phyloP scores from a whole-genome alignment of 2,113 vertebrate species.

The Globicephala melas region DNA sequence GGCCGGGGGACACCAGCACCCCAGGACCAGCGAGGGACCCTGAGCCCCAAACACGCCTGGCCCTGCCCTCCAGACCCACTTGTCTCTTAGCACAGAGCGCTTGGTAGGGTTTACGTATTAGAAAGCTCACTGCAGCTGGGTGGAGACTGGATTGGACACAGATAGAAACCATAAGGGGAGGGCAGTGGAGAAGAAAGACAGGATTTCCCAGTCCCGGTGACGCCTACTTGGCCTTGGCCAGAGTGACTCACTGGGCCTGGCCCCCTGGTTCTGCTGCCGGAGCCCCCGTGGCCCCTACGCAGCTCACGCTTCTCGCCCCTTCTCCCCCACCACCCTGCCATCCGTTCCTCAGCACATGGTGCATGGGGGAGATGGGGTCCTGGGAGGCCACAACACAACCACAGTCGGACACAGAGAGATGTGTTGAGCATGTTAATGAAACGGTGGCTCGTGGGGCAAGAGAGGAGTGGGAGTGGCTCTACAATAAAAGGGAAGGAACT shows the following conservation, averaged over 20 bases:
- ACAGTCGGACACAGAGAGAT: not conserved
- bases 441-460: not conserved
- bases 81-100: not conserved
- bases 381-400: not conserved
- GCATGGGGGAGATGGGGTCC: accelerated
- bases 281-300: not conserved
- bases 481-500: not conserved
- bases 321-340: not conserved
- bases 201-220: slow-evolving; percentile 62
- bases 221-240: slow-evolving; percentile 10
- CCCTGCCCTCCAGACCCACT: not conserved
- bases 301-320: not conserved
- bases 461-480: not conserved
- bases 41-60: accelerated
- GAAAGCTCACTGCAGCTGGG: not conserved
- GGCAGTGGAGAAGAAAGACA: slow-evolving; percentile 48
- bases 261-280: not conserved
- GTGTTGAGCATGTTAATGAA: not conserved
- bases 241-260: slow-evolving; percentile 58
- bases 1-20: not conserved
- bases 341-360: not conserved
- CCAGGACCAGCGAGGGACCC: not conserved
- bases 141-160: not conserved
- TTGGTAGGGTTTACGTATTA: not conserved
- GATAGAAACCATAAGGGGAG: not conserved